Conservation (phyloP, 2,888 invertebrate species). For the Aporophyla lueneburgensis region DNA sequence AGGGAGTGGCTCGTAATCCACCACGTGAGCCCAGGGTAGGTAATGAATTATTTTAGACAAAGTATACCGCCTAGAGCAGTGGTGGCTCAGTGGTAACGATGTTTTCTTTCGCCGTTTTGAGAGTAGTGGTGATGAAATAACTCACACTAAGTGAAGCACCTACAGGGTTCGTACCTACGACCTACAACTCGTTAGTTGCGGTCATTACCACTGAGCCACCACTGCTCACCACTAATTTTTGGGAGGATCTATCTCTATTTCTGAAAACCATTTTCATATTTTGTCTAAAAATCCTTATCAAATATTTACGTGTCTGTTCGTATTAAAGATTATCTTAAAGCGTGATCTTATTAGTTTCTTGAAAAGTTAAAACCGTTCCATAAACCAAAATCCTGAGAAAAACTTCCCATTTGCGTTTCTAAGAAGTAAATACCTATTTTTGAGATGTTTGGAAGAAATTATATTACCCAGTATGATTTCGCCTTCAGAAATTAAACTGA, state of each 20-base stretch:
- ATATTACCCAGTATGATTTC: not conserved
- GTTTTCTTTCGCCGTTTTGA: too few relatives aligned
- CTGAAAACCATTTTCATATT: not conserved
- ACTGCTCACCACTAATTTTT: not conserved
- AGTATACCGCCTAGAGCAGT: too few relatives aligned
- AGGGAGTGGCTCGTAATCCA: too few relatives aligned
- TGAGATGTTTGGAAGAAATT: not conserved
- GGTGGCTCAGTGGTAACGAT: too few relatives aligned
- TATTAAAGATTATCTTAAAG: not conserved
- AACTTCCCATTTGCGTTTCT: conserved; percentile 1
- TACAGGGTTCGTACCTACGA: too few relatives aligned
- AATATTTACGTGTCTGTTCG: not conserved
- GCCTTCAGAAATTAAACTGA: not conserved
- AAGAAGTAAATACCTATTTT: not conserved
- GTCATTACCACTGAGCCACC: too few relatives aligned
- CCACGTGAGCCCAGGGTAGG: too few relatives aligned
- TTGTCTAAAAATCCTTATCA: not conserved
- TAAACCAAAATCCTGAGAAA: not conserved
- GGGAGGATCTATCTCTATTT: not conserved
- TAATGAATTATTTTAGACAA: too few relatives aligned
- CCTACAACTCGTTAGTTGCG: too few relatives aligned
- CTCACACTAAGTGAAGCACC: too few relatives aligned
- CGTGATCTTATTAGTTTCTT: not conserved
- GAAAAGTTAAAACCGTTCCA: not conserved
- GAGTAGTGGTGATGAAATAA: too few relatives aligned